Base-by-base conservation (phyloP, 1,140 invertebrate species). In the Lithobius niger region DNA sequence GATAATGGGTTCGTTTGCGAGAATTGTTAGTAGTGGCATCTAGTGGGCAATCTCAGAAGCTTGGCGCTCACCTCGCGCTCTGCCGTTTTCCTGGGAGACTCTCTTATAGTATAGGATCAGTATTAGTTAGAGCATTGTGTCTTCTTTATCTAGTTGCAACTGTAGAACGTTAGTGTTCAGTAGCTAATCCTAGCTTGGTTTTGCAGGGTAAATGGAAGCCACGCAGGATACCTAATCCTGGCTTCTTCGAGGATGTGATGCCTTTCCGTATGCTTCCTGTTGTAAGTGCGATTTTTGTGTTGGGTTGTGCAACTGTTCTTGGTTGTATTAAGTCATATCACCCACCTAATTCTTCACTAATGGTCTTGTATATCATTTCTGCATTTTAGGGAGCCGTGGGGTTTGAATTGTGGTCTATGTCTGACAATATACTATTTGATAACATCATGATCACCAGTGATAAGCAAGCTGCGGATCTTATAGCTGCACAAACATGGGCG, bases 351-450 rank as follows among this genome's bases (percentile, higher is more conserved):
- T n/a, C n/a, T n/a, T n/a, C n/a, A n/a, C n/a, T n/a, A n/a, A n/a
- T n/a, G n/a, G n/a, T n/a, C n/a, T n/a, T n/a, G n/a, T n/a, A n/a
- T n/a, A n/a, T n/a, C n/a, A n/a, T 60, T 60, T 36, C 63, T 62
- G 75, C 74, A n/a, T n/a, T n/a, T 26, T 66, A 94, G 90, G 78
- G 76, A 64, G 92, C 92, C 55, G 74, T 99, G 60, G 95, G 94
- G 28, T 82, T 99, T 67, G 96, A 99, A 70, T 71, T 99, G 31
- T 99, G 96, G 96, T 94, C 94, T 0, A 98, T 99, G 88, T 93
- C 89, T 0, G 82, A 88, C 60, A 79, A 84, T 62, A 89, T 99
- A 62, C 75, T 88, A 42, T 96, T 95, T 73, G 96, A 99, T 71
- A 99, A 99, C 71, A 77, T 99, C 27, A 75, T 99, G 31, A 79